These are phyloP conservation scores for Mimumesa dahlbomi DNA, from an alignment of 2,888 invertebrate species.

Conservation along the genomic window DNA sequence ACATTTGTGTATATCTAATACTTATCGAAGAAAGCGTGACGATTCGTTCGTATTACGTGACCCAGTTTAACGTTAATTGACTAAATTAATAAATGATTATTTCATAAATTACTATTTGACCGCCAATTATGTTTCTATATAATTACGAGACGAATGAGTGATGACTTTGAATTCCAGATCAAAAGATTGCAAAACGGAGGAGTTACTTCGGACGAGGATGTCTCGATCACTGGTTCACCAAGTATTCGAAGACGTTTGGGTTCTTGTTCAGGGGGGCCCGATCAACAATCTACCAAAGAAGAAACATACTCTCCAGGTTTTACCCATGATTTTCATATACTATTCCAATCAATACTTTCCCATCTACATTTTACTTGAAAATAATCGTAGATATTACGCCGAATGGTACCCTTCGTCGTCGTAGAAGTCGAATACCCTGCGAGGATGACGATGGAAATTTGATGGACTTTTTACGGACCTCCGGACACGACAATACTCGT, in stretches of 20 bases:
- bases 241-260: slow-evolving; percentile 86
- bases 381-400: slow-evolving; percentile 89
- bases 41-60: no score
- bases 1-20: no score
- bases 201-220: slow-evolving; percentile 85
- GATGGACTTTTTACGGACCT: slow-evolving; percentile 91
- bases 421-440: slow-evolving; percentile 90
- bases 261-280: slow-evolving; percentile 81
- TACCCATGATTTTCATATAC: neutral
- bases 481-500: slow-evolving; percentile 88
- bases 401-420: slow-evolving; percentile 91
- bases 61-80: no score
- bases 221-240: slow-evolving; percentile 85
- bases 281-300: slow-evolving; percentile 79
- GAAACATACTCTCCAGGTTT: slow-evolving; percentile 83
- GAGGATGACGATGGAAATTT: slow-evolving; percentile 92
- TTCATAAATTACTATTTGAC: no score
- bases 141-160: neutral
- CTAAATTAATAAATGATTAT: no score
- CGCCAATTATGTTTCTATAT: no score
- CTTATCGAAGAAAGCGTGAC: no score
- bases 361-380: neutral
- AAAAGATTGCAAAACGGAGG: slow-evolving; percentile 81
- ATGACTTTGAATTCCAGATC: slow-evolving; percentile 61
- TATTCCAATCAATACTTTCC: neutral